Percentiles rank a stretch among this genome's conserved stretches.
phyloP scores from a whole-genome alignment of 2,797 vertebrate species.

The Onychomys arenicola region DNA sequence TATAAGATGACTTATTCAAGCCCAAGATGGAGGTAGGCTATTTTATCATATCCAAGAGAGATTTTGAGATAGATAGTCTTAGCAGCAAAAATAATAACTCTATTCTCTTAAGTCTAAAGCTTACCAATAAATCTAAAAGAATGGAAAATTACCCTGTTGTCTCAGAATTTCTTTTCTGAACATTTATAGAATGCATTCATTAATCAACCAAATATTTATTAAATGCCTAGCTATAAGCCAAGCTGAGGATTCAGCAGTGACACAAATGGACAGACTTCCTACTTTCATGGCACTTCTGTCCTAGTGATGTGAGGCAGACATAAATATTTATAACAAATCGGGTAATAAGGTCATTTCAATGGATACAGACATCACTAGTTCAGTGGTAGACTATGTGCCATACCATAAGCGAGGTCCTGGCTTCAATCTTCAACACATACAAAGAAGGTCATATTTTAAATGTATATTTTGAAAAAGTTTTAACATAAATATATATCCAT shows the following conservation, averaged over 20 bases:
- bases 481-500: not conserved
- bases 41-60: not conserved
- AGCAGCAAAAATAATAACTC: conserved; percentile 38
- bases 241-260: not conserved
- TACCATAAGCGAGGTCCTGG: not conserved
- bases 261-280: not conserved
- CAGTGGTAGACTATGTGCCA: not conserved
- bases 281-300: not conserved
- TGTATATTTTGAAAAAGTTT: conserved; percentile 38
- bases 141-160: not conserved
- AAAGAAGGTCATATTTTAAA: conserved; percentile 10
- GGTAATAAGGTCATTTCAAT: conserved; percentile 41
- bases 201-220: conserved; percentile 53
- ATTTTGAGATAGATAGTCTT: conserved; percentile 52
- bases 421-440: not conserved
- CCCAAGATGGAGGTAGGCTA: not conserved
- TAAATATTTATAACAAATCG: conserved; percentile 37
- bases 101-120: conserved; percentile 42
- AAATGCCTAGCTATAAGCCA: conserved; percentile 17
- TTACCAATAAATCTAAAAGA: conserved; percentile 33
- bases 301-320: not conserved
- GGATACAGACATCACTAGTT: not conserved
- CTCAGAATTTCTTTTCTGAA: conserved; percentile 53
- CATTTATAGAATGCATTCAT: not conserved
- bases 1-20: not conserved